Evolutionary conservation across 2,888 invertebrate genomes (phyloP), one percentile per base, ranked within the genome.

Genomic region (Leptopterna dolabrata): DNA sequence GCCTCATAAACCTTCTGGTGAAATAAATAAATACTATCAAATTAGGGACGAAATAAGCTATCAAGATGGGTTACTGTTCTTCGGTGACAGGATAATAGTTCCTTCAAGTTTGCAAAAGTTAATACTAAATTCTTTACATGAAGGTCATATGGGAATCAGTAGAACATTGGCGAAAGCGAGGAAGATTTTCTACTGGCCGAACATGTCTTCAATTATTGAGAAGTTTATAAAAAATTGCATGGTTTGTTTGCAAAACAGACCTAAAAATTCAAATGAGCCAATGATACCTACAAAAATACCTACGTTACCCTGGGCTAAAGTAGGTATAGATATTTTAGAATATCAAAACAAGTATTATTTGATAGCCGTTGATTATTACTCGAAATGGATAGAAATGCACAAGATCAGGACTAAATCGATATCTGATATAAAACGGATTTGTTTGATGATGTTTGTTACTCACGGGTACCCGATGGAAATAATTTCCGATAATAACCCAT

Each of bases 141-240:
- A 88, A 51, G 80, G 89, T 27, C 89, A 89, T 86, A 3, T 89
- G 13, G 89, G 89, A 29, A 76, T 87, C 13, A 63, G 76, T 7
- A 89, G 87, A 81, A 89, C 88, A 27, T 76, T 88, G 63, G 14
- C 45, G 1, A 88, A 87, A 51, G 89, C 89, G 16, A 81, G 73
- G 76, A 87, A 2, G 29, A 84, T 29, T 81, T 88, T 55, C 89
- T 81, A 19, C 78, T 90, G 89, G 88, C 87, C 85, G 19, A 76
- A 76, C 14, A 89, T 89, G 63, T 51, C 36, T 47, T 9, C 41
- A 70, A 81, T 88, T 81, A 78, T 88, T 71, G 87, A 70, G 13
- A 81, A 87, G 16, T 87, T 14, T 78, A 76, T 88, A 19, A 82
- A 55, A 36, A 76, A 43, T 19, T 70, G 70, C n/a, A 9, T 16